phyloP scores from a whole-genome alignment of 1,140 invertebrate species.

The Eurytemora carolleeae region DNA sequence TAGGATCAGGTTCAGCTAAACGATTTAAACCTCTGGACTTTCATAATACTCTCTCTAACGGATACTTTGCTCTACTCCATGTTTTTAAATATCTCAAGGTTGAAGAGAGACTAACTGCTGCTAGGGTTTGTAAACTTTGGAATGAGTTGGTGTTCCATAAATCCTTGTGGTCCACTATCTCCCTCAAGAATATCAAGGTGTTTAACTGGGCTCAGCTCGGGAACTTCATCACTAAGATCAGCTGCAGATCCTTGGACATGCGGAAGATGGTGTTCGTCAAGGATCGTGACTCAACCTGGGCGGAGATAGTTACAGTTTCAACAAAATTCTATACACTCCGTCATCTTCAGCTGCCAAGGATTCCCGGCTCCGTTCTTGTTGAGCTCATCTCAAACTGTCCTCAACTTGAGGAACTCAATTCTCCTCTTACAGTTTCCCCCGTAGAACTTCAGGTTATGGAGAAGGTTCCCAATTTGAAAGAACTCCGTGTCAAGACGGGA shows the following conservation, averaged over 20 bases:
- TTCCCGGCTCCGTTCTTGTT: background rate
- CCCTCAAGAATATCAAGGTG: constrained; percentile 6
- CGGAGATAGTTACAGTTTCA: background rate
- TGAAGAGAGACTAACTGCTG: background rate
- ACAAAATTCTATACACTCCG: background rate
- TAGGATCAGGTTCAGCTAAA: no score
- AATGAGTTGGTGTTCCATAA: background rate
- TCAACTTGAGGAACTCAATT: background rate
- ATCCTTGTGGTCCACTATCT: constrained; percentile 4
- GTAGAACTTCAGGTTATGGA: background rate
- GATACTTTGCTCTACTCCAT: constrained; percentile 7
- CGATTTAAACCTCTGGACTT: no score
- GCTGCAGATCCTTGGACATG: background rate
- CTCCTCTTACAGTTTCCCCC: background rate
- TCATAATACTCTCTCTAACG: background rate
- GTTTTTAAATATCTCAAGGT: constrained; percentile 12
- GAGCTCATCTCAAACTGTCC: background rate
- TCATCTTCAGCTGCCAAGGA: background rate
- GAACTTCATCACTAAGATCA: background rate
- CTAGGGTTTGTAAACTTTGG: constrained; percentile 10
- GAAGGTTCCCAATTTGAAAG: background rate
- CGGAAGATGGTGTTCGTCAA: background rate
- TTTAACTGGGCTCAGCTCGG: background rate
- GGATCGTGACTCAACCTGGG: background rate
- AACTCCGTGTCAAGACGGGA: background rate